phyloP scores from a whole-genome alignment of 2,113 vertebrate genomes.

The Phainopepla nitens region DNA sequence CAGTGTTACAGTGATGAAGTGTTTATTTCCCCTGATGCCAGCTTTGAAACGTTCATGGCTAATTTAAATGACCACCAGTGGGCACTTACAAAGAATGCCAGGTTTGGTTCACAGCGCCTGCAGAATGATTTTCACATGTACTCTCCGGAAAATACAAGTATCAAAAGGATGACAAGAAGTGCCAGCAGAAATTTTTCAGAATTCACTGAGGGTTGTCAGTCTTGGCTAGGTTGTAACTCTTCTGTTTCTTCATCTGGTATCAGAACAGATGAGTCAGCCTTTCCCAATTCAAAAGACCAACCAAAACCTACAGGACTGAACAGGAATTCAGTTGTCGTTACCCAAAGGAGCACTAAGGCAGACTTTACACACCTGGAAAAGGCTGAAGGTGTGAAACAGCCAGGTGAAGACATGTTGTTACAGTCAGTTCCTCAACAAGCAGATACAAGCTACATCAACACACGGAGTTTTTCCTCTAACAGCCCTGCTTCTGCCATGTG shows the following conservation, averaged over 20 bases:
- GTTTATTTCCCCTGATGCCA: conserved; percentile 47
- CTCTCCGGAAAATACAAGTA: conserved; percentile 12
- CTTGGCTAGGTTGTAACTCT: background rate
- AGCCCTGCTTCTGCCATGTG: background rate
- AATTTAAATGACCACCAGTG: conserved; percentile 25
- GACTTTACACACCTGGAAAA: conserved; percentile 4
- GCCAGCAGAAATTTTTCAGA: conserved; percentile 11
- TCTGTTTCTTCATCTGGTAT: background rate
- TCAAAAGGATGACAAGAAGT: conserved; percentile 15
- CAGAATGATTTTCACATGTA: conserved; percentile 10
- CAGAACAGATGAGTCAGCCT: conserved; percentile 30
- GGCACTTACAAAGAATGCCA: background rate
- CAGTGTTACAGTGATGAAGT: conserved; percentile 38
- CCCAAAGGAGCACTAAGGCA: conserved; percentile 23
- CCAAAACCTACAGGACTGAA: conserved; percentile 5
- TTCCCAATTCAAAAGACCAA: background rate
- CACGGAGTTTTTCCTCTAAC: background rate
- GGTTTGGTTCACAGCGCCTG: conserved; percentile 6
- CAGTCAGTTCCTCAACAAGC: conserved; percentile 20
- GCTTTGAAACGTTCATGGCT: conserved; percentile 49
- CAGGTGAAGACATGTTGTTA: background rate
- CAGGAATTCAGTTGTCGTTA: background rate
- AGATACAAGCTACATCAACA: background rate
- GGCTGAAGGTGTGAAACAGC: background rate
- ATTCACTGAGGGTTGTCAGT: background rate